Base-by-base conservation (phyloP, 1,140 invertebrate species). In the Latrodectus geometricus region DNA sequence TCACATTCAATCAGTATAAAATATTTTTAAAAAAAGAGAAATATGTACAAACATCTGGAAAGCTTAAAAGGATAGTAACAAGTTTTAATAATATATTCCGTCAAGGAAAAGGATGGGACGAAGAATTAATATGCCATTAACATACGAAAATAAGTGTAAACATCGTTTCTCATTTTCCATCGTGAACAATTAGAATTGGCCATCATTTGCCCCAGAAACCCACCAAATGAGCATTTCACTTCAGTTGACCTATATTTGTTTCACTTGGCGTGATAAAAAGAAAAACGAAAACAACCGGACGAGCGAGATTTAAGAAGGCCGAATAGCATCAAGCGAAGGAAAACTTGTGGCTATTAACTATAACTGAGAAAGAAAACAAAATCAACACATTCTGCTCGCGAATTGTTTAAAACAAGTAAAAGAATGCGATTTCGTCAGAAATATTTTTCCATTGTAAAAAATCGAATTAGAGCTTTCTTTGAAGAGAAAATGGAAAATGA, bases 291-390 rank as follows among this genome's bases (percentile, higher is more conserved):
- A 65, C 72, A 83, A 74, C 81, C 73, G 73, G 81, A 84, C 72
- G 73, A 84, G 81, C 73, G 56, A 23, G 81, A 74, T 76, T 84
- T 84, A 84, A 75, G 73, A 84, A 84, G 81, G 81, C 72, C 81
- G 81, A 35, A 75, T 74, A 61, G 72, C 69, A 82, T 48, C 66
- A 4, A 73, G 48, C 69, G 35, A 77, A 61, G 21, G 50, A 79
- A 50, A 50, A 12, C 48, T 21, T 21, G 15, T 17, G 12, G 81
- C 73, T 76, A 84, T 75, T 84, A 84, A 84, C 81, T 75, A 66
- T 76, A 84, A 84, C 56, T 70, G 73, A 52, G 81, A 84, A 35
- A 48, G 56, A 17, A 20, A 76, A 84, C 56, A 84, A 84, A 84
- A 84, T 21, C 81, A 82, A 82, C 80, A 70, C 50, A 80, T 35